A percentile compares a stretch with the other conserved stretches of the same genome.
Conservation (phyloP, 2,113 vertebrate genomes). For the Pygoscelis antarcticus region DNA sequence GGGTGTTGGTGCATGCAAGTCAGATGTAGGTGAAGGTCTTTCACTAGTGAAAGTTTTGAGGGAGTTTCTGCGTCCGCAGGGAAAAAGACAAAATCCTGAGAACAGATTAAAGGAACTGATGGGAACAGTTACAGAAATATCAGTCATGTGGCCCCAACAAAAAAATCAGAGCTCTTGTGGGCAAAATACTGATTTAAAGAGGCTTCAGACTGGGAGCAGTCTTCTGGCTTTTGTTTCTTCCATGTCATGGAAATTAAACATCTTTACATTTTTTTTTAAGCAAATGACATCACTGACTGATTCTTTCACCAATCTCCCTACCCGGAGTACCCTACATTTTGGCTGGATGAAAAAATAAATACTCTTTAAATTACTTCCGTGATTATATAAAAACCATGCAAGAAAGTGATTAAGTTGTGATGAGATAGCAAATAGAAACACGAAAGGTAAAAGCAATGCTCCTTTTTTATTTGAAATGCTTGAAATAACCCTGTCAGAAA, state of each 20-base stretch:
- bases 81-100: neutral
- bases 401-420: neutral
- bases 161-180: neutral
- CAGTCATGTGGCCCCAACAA: neutral
- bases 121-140: neutral
- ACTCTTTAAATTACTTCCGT: neutral
- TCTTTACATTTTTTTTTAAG: neutral
- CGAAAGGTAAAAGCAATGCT: neutral
- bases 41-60: neutral
- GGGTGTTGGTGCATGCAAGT: neutral
- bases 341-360: neutral
- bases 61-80: neutral
- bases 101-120: neutral
- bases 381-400: neutral
- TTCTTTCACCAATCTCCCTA: neutral
- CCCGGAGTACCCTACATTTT: neutral
- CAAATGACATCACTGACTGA: neutral
- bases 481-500: neutral
- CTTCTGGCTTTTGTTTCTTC: neutral
- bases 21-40: neutral
- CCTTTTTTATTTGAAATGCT: neutral
- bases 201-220: neutral
- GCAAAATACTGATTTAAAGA: neutral
- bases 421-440: neutral
- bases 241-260: neutral